A percentile compares a stretch with the other conserved stretches of the same genome.
Conservation (phyloP, 2,888 invertebrate genomes). For the Gari tellinella region DNA sequence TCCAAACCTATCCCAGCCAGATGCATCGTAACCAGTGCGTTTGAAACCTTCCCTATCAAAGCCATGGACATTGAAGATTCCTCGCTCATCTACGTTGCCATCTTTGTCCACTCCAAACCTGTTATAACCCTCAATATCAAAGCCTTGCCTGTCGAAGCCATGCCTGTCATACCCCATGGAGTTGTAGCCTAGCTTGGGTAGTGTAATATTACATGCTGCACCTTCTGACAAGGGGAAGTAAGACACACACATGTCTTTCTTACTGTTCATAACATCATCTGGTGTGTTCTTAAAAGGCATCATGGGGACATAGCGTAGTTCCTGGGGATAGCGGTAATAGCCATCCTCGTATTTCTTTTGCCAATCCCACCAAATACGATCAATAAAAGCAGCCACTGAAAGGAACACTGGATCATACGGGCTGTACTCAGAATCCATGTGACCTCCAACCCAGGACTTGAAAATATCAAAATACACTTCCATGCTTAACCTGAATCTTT, state of each 20-base stretch:
- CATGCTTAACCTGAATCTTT: conserved; percentile 74
- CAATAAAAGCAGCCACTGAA: conserved; percentile 81
- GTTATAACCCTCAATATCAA: conserved; percentile 77
- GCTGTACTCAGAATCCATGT: conserved; percentile 77
- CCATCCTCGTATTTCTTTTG: conserved; percentile 71
- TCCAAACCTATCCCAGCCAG: conserved; percentile 78
- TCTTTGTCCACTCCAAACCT: conserved; percentile 71
- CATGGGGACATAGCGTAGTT: conserved; percentile 75
- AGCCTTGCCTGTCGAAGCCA: conserved; percentile 74
- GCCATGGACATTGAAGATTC: conserved; percentile 73
- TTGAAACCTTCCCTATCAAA: conserved; percentile 78
- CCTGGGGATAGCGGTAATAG: conserved; percentile 72
- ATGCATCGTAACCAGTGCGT: conserved; percentile 76
- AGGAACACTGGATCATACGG: conserved; percentile 82
- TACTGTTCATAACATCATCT: conserved; percentile 80
- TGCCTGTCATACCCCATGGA: conserved; percentile 72
- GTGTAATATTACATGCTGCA: conserved; percentile 70
- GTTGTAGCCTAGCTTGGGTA: conserved; percentile 69
- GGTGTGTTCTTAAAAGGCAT: conserved; percentile 78
- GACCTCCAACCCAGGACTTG: conserved; percentile 81
- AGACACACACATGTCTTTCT: conserved; percentile 79
- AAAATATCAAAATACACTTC: conserved; percentile 74
- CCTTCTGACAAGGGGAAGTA: conserved; percentile 76
- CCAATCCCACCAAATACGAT: conserved; percentile 82
- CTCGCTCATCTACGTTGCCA: conserved; percentile 70